Evolutionary conservation across 1,140 invertebrate species (phyloP), one percentile per base, ranked within the genome.

Genomic region (Drosophila tristis): DNA sequence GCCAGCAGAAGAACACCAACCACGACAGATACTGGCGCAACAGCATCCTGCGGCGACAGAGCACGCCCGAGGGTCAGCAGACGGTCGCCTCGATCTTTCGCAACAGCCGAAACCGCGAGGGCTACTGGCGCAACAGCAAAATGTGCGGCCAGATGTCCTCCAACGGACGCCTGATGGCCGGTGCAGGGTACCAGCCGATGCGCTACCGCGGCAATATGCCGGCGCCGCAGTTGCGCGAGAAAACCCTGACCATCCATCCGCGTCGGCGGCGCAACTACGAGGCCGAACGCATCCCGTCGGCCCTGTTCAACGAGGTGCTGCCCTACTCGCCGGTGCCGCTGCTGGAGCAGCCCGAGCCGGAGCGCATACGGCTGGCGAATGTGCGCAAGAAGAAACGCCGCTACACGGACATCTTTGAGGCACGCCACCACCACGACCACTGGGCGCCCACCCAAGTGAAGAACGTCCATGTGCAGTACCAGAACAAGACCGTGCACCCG

Each of bases 351-450:
- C 68, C 89, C 1, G 53, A 56, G 23, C 50, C 60, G 0, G 90
- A 91, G n/a, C 54, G 61, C 5, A 60, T 78, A 0, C 57, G 85
- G 7, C 79, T 70, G 15, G 70, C 59, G 9, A 91, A 91, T 72
- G 77, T 91, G 5, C 76, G 74, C 0, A 65, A 50, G 0, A 57
- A 74, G 6, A 84, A 81, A 39, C 72, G 74, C 0, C 68, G 74
- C 0, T 92, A 74, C 25, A 78, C 90, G 5, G 74, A 80, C 0
- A 39, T 72, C 0, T 75, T 92, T 0, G 86, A 91, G 54, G 80
- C 86, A 0, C 73, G 91, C 0, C 91, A 92, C 43, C 91, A 92
- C 58, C 91, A 92, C 31, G 91, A 91, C 31, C 91, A 92, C 47
- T 85, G 79, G 75, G 49, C 81, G 2, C 80, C 91, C 15, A 91